Evolutionary conservation across 1,140 invertebrate genomes (phyloP), one percentile per base, ranked within the genome.

Genomic region (Rhizoglyphus robini): DNA sequence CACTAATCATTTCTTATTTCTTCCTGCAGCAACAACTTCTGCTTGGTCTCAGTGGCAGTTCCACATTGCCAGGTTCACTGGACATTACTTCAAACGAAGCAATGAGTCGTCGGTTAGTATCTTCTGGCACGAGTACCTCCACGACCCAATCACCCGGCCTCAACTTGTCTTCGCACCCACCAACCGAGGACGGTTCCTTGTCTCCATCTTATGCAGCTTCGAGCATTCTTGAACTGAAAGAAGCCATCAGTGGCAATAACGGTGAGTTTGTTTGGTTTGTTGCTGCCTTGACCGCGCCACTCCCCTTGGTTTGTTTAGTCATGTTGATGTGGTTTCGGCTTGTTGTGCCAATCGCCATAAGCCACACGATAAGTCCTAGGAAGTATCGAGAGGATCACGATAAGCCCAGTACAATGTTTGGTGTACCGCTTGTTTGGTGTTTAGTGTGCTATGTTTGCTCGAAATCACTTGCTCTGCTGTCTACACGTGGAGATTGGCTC

Each of bases 171-270:
- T 25, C 51, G 36, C 51, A 32, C 20, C 51, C 51, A 54, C 8
- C 51, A 54, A 32, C 51, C 51, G 51, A 54, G 23, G 51, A 54
- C 51, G 23, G 23, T 8, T 8, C 51, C 8, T 32, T 54, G 23
- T 54, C 51, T 8, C 51, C 51, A 8, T 25, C 51, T 8, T 54
- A 11, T 54, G 51, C 51, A 11, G 51, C 51, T 8, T 25, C 51
- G 5, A 54, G 31, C 51, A 54, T 54, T 23, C 51, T 54, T 32
- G 51, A 54, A 25, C 51, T 54, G 51, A 54, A 54, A 32, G 51
- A 54, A 32, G 51, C 31, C 8, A 54, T 54, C 51, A 54, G 51
- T 54, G 51, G 51, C 51, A 54, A 54, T 54, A 54, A 54, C 31
- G 51, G 51, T 54, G 23, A 32, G 51, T 54, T 5, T 46, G 41